Conservation (phyloP, 1,140 invertebrate species). For the Plodia interpunctella region DNA sequence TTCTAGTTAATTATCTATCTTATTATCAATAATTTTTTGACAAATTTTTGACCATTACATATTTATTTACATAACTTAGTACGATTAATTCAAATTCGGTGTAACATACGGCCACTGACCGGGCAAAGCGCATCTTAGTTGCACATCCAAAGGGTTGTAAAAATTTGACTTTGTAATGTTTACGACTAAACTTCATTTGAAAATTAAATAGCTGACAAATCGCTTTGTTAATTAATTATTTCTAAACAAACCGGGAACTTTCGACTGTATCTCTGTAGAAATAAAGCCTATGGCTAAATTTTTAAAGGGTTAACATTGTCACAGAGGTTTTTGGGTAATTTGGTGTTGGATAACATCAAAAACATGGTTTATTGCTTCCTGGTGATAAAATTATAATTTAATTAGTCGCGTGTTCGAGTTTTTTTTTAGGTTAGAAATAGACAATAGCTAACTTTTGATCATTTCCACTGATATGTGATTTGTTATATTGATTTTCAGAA, state of each 20-base stretch:
- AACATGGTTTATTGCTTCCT: neutral
- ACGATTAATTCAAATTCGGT: neutral
- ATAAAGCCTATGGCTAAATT: neutral
- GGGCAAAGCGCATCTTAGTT: neutral
- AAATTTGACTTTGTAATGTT: slow-evolving; percentile 5
- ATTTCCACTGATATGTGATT: no score
- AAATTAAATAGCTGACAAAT: neutral
- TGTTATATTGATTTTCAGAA: no score
- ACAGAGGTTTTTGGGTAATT: neutral
- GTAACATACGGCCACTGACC: neutral
- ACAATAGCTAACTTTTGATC: no score
- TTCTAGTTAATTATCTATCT: no score
- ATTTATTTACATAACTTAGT: no score
- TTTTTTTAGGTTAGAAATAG: no score
- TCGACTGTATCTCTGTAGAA: neutral
- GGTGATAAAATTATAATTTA: neutral
- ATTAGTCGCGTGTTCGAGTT: neutral
- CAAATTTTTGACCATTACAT: no score
- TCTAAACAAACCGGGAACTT: neutral
- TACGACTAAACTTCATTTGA: slow-evolving; percentile 2
- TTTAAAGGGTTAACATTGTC: neutral
- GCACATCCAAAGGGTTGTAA: neutral
- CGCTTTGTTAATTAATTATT: slow-evolving; percentile 2
- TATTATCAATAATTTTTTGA: no score
- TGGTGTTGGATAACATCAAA: neutral